Conservation (phyloP, 2,113 vertebrate genomes). For the Alligator sinensis region DNA sequence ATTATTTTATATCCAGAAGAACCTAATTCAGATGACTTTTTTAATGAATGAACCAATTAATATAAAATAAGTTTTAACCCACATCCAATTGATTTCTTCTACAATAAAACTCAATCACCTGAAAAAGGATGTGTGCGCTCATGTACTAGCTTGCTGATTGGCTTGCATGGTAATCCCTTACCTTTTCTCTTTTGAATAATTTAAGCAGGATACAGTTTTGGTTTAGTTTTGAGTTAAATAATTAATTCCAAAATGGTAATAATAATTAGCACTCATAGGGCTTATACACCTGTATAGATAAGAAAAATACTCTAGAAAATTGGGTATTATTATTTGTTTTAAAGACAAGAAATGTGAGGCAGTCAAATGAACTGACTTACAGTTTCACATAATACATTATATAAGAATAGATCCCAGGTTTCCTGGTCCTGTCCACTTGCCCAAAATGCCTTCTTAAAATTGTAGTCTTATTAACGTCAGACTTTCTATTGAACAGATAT, state of each 20-base stretch:
- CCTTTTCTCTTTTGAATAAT: neutral
- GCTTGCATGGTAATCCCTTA: neutral
- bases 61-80: neutral
- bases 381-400: neutral
- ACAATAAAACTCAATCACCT: neutral
- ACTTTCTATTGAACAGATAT: neutral
- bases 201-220: neutral
- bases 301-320: neutral
- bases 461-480: neutral
- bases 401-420: neutral
- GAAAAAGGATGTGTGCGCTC: neutral
- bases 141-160: neutral
- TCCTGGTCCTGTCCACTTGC: neutral
- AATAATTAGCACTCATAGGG: neutral
- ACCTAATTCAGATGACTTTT: neutral
- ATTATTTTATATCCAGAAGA: neutral
- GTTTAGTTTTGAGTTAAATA: neutral
- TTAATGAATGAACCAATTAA: neutral
- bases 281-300: neutral
- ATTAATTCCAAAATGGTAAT: neutral
- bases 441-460: neutral
- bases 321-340: neutral
- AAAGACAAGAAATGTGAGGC: neutral
- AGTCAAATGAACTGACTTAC: neutral
- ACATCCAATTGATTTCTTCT: neutral